Evolutionary conservation across 1,140 invertebrate genomes (phyloP), one percentile per base, ranked within the genome.

Genomic region (Drosophila nasuta): DNA sequence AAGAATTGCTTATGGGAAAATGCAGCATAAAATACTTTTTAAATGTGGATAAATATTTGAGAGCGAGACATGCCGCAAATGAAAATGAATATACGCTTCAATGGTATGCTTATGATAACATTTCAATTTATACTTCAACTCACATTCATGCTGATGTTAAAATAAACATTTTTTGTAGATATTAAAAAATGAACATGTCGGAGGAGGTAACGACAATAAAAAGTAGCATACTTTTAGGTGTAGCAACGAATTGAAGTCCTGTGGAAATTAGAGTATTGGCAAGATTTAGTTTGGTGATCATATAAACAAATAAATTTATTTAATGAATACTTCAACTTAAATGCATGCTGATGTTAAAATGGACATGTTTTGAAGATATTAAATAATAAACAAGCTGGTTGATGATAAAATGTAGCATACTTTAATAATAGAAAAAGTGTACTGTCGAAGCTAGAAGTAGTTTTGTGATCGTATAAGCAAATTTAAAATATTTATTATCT

Each of bases 11-110:
- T 82, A 80, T 79, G 79, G 51, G 67, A 66, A 83, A 88, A 88
- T 88, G 85, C 74, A 85, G 72, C 85, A 89, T 89, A 87, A 87
- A 87, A 87, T 89, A 78, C 85, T 85, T 89, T 85, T 78, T 80
- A 85, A 89, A 87, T 87, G 74, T 65, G 85, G 13, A 89, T 89
- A 87, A 87, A 88, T 88, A 88, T 88, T 85, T 88, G 71, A 38
- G n/a, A 43, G n/a, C 41, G 41, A n/a, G n/a, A 4, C 41, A 43
- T 43, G n/a, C 41, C 20, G 59, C 15, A 52, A 41, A 35, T 38
- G 35, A 52, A 64, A 28, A 49, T 49, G 46, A 64, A 28, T 52
- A 64, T 15, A 10, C n/a, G 46, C 20, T 17, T 20, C 30, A 35
- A 38, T 2, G 43, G 41, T 17, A 46, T 30, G 41, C 38, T 59